phyloP scores from a whole-genome alignment of 2,888 invertebrate genomes.

The Stenolophus ochropezus region DNA sequence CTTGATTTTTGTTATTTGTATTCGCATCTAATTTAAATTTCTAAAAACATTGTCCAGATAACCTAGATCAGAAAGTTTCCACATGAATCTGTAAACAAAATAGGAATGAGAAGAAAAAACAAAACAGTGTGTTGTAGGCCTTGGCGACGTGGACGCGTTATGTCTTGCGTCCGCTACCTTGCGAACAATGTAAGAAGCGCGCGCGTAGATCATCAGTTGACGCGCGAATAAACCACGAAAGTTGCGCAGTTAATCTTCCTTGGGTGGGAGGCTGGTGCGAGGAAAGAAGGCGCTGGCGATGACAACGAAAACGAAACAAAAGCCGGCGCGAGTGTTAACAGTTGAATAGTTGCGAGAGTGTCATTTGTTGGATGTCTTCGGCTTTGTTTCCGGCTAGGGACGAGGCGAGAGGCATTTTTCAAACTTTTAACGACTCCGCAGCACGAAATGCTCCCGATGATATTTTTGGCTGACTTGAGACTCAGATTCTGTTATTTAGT shows the following conservation, averaged over 20 bases:
- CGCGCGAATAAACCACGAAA: conserved; percentile 58
- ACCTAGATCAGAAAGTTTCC: background rate
- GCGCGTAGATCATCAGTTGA: conserved; percentile 53
- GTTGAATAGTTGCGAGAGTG: conserved; percentile 57
- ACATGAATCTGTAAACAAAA: conserved; percentile 24
- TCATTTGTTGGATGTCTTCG: conserved; percentile 58
- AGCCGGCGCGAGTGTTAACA: conserved; percentile 58
- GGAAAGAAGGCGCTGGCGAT: conserved; percentile 53
- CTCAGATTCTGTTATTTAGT: background rate
- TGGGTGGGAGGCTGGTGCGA: background rate
- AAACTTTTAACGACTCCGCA: conserved; percentile 39
- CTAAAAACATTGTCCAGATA: background rate
- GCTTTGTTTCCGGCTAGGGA: conserved; percentile 48
- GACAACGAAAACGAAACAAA: conserved; percentile 60
- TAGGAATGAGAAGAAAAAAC: conserved; percentile 1
- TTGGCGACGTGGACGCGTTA: background rate
- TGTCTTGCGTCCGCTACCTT: background rate
- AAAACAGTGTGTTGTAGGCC: background rate
- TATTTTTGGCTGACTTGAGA: conserved; percentile 22
- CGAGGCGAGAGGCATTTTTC: conserved; percentile 45
- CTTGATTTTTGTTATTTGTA: background rate
- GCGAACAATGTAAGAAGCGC: conserved; percentile 17
- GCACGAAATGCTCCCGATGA: conserved; percentile 33
- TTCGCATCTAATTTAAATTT: background rate
- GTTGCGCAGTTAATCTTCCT: conserved; percentile 55